Conservation (phyloP, 2,797 vertebrate species). For the Odontamblyopus rebecca region DNA sequence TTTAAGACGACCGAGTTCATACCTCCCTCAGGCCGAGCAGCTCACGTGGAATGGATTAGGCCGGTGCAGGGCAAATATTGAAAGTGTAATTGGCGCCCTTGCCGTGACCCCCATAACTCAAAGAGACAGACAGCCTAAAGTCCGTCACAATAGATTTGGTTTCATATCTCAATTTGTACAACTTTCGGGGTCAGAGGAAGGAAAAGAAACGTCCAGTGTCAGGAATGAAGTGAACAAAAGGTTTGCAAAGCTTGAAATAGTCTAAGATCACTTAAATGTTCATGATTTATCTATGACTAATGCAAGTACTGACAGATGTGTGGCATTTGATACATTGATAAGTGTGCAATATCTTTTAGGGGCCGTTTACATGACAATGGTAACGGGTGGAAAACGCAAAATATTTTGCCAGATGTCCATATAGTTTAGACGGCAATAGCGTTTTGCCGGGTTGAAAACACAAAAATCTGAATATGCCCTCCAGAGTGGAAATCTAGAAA, state of each 20-base stretch:
- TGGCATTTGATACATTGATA: too few relatives aligned
- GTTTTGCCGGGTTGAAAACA: too few relatives aligned
- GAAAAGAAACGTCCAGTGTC: background rate
- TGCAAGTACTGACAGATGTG: too few relatives aligned
- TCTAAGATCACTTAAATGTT: background rate
- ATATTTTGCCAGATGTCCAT: too few relatives aligned
- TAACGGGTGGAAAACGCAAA: too few relatives aligned
- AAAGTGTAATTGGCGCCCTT: slow-evolving; percentile 7
- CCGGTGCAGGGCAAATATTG: slow-evolving; percentile 2
- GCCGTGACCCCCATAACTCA: slow-evolving; percentile 11
- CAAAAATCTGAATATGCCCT: too few relatives aligned
- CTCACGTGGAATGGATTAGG: slow-evolving; percentile 22
- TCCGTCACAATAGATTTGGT: slow-evolving; percentile 11
- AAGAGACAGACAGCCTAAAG: slow-evolving; percentile 8
- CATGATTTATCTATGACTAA: too few relatives aligned
- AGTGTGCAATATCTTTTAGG: too few relatives aligned
- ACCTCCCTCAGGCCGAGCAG: slow-evolving; percentile 4
- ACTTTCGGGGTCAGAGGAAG: background rate
- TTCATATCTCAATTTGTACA: background rate
- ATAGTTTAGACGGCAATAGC: too few relatives aligned
- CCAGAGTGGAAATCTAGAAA: too few relatives aligned
- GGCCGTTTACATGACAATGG: too few relatives aligned
- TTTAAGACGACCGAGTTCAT: slow-evolving; percentile 23
- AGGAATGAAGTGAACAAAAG: background rate
- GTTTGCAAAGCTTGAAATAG: background rate